Evolutionary conservation across 2,888 invertebrate genomes (phyloP).

Genomic region (Ennomos erosarius): DNA sequence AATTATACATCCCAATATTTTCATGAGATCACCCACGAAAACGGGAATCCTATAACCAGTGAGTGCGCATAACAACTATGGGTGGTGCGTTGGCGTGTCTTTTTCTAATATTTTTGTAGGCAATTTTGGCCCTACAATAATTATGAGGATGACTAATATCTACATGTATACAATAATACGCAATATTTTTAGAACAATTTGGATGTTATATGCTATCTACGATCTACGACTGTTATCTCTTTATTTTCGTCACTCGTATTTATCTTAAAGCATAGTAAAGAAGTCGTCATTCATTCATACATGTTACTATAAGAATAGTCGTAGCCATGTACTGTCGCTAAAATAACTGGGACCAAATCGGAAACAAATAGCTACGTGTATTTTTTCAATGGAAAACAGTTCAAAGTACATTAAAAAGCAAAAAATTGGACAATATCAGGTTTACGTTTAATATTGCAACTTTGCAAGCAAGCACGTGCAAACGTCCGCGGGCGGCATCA

Average conservation of each 20-base stretch:
- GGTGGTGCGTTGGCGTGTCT: neutral
- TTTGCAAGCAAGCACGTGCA: constrained; percentile 35
- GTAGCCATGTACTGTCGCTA: neutral
- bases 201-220: constrained; percentile 14
- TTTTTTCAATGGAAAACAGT: constrained; percentile 21
- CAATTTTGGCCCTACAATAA: constrained; percentile 7
- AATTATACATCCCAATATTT: constrained; percentile 1
- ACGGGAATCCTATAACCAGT: constrained; percentile 16
- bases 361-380: constrained; percentile 17
- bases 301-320: constrained; percentile 5
- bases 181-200: constrained; percentile 22
- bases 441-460: constrained; percentile 21
- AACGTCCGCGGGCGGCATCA: constrained; percentile 50
- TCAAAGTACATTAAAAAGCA: constrained; percentile 16
- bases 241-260: constrained; percentile 14
- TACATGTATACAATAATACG: constrained; percentile 13
- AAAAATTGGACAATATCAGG: constrained; percentile 22
- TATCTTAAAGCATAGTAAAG: constrained; percentile 13
- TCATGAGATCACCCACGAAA: constrained; percentile 30
- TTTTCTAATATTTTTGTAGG: neutral
- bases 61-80: too few species aligned
- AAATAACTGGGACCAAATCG: neutral
- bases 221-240: constrained; percentile 22
- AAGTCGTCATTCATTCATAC: constrained; percentile 25
- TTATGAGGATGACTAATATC: constrained; percentile 27